These are phyloP conservation scores for Lacerta agilis DNA, from an alignment of 2,797 vertebrate genomes.

Conservation along the genomic window DNA sequence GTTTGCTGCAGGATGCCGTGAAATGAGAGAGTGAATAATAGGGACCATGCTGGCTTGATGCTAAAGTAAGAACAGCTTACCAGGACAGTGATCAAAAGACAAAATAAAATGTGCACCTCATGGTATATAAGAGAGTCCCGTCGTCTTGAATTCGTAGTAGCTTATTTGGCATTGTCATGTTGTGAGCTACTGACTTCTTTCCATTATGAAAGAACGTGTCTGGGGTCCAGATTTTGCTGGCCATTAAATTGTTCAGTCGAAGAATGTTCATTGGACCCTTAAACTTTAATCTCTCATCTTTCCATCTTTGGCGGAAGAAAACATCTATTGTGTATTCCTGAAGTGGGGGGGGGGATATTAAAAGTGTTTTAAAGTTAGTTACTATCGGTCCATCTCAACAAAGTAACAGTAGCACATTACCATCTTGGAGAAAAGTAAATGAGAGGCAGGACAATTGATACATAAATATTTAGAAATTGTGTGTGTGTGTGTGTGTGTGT, in stretches of 20 bases:
- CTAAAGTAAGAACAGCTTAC: background rate
- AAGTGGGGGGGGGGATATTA: constrained; percentile 48
- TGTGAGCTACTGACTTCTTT: constrained; percentile 98
- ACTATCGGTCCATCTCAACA: constrained; percentile 19
- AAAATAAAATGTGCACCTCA: constrained; percentile 82
- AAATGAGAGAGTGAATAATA: background rate
- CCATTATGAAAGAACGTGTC: constrained; percentile 99
- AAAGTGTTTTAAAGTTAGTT: constrained; percentile 36
- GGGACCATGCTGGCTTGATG: background rate
- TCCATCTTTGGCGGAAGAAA: constrained; percentile 98
- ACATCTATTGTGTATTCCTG: constrained; percentile 99
- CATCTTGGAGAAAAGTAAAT: background rate
- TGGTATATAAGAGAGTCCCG: constrained; percentile 94
- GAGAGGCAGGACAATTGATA: background rate
- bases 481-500: background rate
- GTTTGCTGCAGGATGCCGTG: background rate
- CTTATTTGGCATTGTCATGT: constrained; percentile 99
- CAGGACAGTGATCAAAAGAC: background rate
- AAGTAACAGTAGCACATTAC: background rate
- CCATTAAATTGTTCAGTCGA: constrained; percentile 97
- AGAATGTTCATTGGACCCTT: constrained; percentile 98
- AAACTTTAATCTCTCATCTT: constrained; percentile 95
- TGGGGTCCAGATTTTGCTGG: constrained; percentile 99
- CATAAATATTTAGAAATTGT: background rate
- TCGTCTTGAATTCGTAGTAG: constrained; percentile 95